Conservation (phyloP, 2,888 invertebrate genomes). For the Drosophila setosimentum region DNA sequence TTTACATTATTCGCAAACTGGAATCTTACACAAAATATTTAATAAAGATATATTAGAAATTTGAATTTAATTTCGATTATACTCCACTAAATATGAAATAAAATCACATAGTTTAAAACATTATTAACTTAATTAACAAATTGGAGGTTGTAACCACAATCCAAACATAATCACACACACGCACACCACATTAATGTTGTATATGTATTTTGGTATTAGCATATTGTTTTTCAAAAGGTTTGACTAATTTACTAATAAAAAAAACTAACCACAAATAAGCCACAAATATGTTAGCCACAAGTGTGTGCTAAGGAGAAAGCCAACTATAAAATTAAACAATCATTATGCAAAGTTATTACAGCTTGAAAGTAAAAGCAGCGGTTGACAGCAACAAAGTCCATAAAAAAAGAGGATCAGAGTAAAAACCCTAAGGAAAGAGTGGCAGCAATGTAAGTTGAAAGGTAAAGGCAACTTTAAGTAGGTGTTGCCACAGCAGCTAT, state of each 20-base stretch:
- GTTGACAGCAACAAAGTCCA: constrained; percentile 1
- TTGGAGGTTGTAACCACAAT: constrained; percentile 12
- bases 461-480: constrained; percentile 1
- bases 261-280: constrained; percentile 38
- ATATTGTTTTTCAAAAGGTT: constrained; percentile 24
- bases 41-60: no score
- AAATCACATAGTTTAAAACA: not conserved
- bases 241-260: not conserved
- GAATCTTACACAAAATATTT: not conserved
- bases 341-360: constrained; percentile 42
- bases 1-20: not conserved
- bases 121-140: constrained; percentile 19
- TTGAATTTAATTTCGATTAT: not conserved
- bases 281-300: constrained; percentile 21
- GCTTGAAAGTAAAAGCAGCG: constrained; percentile 7
- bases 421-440: not conserved
- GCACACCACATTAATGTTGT: not conserved
- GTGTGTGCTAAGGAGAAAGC: constrained; percentile 3
- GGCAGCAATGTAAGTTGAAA: not conserved
- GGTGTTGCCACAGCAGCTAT: constrained; percentile 13
- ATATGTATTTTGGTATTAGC: constrained; percentile 1
- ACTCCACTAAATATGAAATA: not conserved
- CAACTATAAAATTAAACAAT: constrained; percentile 39
- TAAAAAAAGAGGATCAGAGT: constrained; percentile 23
- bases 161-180: not conserved